phyloP scores from a whole-genome alignment of 2,888 invertebrate species.

The Chrysodeixis includens region DNA sequence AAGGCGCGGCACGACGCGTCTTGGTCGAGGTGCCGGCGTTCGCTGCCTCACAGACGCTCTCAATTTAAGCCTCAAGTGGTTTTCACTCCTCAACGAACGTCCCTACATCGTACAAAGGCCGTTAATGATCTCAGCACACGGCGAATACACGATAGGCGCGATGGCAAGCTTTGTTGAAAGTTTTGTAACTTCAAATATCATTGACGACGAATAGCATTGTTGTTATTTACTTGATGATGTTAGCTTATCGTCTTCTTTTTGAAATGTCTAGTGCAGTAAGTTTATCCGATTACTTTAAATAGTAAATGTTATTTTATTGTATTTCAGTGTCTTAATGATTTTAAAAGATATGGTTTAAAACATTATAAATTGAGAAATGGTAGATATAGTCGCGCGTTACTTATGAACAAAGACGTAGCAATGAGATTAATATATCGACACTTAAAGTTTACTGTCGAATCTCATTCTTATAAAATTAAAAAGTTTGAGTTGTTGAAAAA shows the following conservation, averaged over 20 bases:
- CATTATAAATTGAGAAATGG: too few relatives aligned
- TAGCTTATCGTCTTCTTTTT: slow-evolving; percentile 15
- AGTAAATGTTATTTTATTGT: background rate
- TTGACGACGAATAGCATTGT: too few relatives aligned
- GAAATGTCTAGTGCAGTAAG: background rate
- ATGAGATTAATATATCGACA: too few relatives aligned
- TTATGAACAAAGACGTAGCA: too few relatives aligned
- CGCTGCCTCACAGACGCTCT: slow-evolving; percentile 72
- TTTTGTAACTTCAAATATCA: slow-evolving; percentile 67
- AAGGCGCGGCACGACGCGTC: background rate
- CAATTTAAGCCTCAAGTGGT: slow-evolving; percentile 82
- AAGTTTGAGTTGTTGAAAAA: too few relatives aligned
- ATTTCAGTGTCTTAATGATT: too few relatives aligned
- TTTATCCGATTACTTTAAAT: background rate
- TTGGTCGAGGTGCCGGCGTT: slow-evolving; percentile 19
- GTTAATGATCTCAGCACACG: slow-evolving; percentile 79
- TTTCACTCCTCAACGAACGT: slow-evolving; percentile 78
- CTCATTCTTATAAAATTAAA: too few relatives aligned
- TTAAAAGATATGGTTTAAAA: too few relatives aligned
- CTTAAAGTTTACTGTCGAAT: too few relatives aligned
- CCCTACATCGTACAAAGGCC: slow-evolving; percentile 76
- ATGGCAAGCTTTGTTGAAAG: slow-evolving; percentile 76
- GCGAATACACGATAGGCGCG: slow-evolving; percentile 76
- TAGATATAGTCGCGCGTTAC: too few relatives aligned
- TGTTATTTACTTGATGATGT: slow-evolving; percentile 40